Conservation (phyloP, 2,113 vertebrate genomes). For the Leptobrachium ailaonicum region DNA sequence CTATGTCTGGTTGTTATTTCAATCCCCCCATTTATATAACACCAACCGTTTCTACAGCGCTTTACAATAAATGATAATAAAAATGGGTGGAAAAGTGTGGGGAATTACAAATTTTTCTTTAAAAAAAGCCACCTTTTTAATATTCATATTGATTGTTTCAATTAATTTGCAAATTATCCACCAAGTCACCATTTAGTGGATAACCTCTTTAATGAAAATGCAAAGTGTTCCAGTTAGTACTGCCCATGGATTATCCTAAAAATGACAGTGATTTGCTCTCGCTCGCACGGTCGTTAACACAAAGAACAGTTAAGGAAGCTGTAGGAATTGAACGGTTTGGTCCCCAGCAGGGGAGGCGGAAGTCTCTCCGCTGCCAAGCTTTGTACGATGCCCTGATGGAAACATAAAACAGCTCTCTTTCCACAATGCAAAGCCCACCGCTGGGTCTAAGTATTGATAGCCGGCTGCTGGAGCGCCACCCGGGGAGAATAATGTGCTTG, state of each 20-base stretch:
- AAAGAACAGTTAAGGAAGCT: constrained; percentile 48
- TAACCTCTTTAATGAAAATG: too few species aligned
- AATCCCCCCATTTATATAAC: too few species aligned
- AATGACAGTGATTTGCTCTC: constrained; percentile 40
- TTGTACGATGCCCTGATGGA: constrained; percentile 43
- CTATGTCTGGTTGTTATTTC: too few species aligned
- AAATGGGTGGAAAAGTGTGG: too few species aligned
- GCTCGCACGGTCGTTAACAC: constrained; percentile 47
- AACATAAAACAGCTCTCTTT: constrained; percentile 53
- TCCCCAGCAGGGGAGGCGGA: constrained; percentile 11
- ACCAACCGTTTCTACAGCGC: too few species aligned
- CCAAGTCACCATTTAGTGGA: too few species aligned
- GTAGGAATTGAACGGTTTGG: constrained; percentile 40
- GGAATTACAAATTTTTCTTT: too few species aligned
- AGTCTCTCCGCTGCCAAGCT: neutral
- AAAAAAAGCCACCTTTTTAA: too few species aligned
- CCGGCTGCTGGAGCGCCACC: neutral
- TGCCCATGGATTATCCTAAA: constrained; percentile 1
- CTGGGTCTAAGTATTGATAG: constrained; percentile 26
- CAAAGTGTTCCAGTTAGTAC: neutral
- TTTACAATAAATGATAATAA: too few species aligned
- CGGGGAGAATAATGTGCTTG: constrained; percentile 1
- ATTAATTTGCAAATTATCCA: too few species aligned
- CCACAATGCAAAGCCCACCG: neutral
- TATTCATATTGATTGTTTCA: too few species aligned